Conservation (phyloP, 1,140 invertebrate genomes). For the Sitodiplosis mosellana region DNA sequence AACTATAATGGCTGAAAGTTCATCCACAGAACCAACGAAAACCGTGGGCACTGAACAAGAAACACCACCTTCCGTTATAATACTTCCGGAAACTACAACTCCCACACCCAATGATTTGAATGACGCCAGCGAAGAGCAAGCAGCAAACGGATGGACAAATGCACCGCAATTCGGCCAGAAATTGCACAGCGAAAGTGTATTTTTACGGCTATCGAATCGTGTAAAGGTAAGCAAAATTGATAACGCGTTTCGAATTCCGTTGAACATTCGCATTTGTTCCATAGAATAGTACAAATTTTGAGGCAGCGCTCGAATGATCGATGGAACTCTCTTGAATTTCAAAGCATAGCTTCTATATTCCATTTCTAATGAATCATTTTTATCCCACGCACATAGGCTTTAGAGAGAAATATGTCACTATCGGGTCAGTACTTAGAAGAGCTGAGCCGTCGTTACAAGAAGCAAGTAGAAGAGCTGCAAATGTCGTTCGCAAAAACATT, state of each 20-base stretch:
- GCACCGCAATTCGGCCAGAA: constrained; percentile 25
- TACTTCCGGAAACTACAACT: constrained; percentile 6
- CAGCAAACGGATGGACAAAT: background rate
- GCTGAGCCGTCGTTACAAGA: constrained; percentile 81
- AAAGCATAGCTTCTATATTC: too few species aligned
- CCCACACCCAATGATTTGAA: background rate
- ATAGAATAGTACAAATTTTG: too few species aligned
- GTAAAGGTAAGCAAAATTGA: too few species aligned
- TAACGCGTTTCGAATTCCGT: too few species aligned
- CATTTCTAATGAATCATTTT: too few species aligned
- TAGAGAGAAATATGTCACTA: constrained; percentile 92
- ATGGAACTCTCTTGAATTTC: too few species aligned
- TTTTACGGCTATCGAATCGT: constrained; percentile 83
- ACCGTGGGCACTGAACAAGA: background rate
- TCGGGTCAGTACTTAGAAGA: constrained; percentile 92
- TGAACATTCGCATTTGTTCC: too few species aligned
- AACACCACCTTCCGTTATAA: constrained; percentile 3
- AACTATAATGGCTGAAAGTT: background rate
- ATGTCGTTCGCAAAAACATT: constrained; percentile 66
- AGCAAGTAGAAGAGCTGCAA: constrained; percentile 91
- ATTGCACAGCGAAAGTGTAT: constrained; percentile 82
- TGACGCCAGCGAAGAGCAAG: constrained; percentile 9
- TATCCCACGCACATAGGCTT: too few species aligned
- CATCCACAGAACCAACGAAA: background rate
- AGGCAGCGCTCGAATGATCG: too few species aligned